Base-by-base conservation (phyloP, 2,888 invertebrate genomes). In the Sinohyriopsis cumingii region DNA sequence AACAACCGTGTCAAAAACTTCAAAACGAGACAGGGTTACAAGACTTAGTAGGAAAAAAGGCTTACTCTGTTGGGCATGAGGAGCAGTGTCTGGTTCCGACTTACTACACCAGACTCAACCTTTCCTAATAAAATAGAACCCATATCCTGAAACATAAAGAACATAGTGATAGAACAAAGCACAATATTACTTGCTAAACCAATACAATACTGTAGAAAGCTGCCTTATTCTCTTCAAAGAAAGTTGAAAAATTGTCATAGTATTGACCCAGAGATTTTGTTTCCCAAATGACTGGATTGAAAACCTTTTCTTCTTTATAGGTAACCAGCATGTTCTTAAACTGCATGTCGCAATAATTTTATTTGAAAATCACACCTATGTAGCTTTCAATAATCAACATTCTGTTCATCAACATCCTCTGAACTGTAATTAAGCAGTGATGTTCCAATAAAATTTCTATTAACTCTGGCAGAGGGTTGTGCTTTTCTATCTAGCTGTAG, bases 51-150 rank as follows among this genome's bases (percentile, higher is more conserved):
- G 24, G 24, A 45, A 20, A 25, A 22, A 59, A 53, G 62, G 67
- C 93, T 93, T 91, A 98, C 97, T 93, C 96, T 95, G 91, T 99
- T 99, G 79, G 99, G 99, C 99, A 99, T 99, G 68, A 99, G 94
- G 82, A 97, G 92, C 75, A 99, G 92, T 81, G 94, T 95, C 91
- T 96, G 96, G 79, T 97, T 96, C 90, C 97, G 97, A 87, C 94
- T 94, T 85, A 98, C 95, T 86, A 93, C 94, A 54, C 99, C 99
- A 7, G 98, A 96, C 91, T 99, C 99, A 53, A 99, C 96, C 91
- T 99, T 99, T 55, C 99, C 99, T 94, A 99, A 95, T 59, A 99
- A 95, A 62, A 99, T 97, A 72, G 99, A 99, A 73, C 99, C 99
- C 99, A 99, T 99, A 90, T 99, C 99, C 92, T 91, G 78, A 45